phyloP scores from a whole-genome alignment of 1,140 invertebrate species.

The Drosophila parvula region DNA sequence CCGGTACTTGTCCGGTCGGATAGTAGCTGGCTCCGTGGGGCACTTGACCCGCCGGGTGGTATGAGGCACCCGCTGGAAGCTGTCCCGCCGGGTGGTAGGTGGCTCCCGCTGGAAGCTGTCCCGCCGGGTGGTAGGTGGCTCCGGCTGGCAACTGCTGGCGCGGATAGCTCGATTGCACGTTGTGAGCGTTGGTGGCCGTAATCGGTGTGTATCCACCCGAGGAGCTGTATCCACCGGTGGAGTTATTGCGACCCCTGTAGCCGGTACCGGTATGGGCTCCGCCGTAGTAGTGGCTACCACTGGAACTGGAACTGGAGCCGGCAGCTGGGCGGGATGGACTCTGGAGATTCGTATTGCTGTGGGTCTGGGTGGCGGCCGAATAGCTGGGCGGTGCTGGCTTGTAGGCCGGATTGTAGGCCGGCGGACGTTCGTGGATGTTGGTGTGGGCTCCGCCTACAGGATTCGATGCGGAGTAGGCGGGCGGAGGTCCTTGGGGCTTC shows the following conservation, averaged over 20 bases:
- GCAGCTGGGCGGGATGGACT: constrained; percentile 23
- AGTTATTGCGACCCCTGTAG: constrained; percentile 64
- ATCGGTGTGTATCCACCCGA: constrained; percentile 62
- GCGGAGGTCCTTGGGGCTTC: constrained; percentile 71
- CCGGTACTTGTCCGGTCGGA: constrained; percentile 53
- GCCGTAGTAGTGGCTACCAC: constrained; percentile 35
- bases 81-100: constrained; percentile 58
- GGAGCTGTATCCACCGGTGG: constrained; percentile 60
- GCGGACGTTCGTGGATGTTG: constrained; percentile 73
- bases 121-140: constrained; percentile 67
- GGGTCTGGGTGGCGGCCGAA: constrained; percentile 53
- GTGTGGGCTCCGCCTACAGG: constrained; percentile 69
- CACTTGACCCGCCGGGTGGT: constrained; percentile 55
- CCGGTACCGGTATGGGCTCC: constrained; percentile 35
- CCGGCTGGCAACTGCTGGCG: constrained; percentile 61
- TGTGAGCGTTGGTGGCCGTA: constrained; percentile 62
- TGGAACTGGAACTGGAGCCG: constrained; percentile 4
- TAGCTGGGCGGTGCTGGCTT: constrained; percentile 63
- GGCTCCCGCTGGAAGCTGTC: constrained; percentile 64
- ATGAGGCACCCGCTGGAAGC: constrained; percentile 55
- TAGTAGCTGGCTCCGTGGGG: constrained; percentile 62
- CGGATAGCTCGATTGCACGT: constrained; percentile 76
- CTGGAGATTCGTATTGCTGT: constrained; percentile 43
- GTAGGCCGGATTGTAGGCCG: constrained; percentile 71
- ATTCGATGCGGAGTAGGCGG: constrained; percentile 69